Evolutionary conservation across 2,888 invertebrate species (phyloP).

Genomic region (Slavum lentiscoides): DNA sequence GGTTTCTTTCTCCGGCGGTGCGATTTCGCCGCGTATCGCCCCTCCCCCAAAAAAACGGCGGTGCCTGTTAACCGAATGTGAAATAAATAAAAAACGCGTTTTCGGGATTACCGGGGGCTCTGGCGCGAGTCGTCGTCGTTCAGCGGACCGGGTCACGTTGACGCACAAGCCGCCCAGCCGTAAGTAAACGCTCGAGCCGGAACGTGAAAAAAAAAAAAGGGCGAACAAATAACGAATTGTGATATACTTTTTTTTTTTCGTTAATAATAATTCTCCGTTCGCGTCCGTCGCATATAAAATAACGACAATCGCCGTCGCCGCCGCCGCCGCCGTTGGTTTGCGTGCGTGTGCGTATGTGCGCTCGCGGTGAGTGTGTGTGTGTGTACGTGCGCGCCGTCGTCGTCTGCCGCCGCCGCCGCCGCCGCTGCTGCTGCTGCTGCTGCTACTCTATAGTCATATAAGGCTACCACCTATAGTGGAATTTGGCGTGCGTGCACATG

Average conservation of each 20-base stretch:
- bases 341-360: not conserved
- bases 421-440: too few species aligned
- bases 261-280: not conserved
- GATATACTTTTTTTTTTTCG: not conserved
- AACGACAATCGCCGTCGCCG: not conserved
- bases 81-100: not conserved
- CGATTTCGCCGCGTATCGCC: not conserved
- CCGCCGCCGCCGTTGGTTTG: not conserved
- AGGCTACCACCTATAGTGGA: constrained; percentile 37
- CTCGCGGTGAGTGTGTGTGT: not conserved
- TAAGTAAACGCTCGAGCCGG: constrained; percentile 10
- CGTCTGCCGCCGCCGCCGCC: too few species aligned
- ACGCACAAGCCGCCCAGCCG: constrained; percentile 17
- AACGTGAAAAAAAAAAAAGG: not conserved
- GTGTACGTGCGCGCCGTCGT: constrained; percentile 4
- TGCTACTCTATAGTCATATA: constrained; percentile 29
- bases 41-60: not conserved
- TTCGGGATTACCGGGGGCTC: constrained; percentile 5
- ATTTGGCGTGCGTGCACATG: constrained; percentile 47
- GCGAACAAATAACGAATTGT: too few species aligned
- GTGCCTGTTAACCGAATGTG: not conserved
- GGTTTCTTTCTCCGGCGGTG: constrained; percentile 15
- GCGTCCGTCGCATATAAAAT: not conserved
- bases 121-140: not conserved
- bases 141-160: constrained; percentile 28